Conservation (phyloP, 2,113 vertebrate species). For the Bos taurus region DNA sequence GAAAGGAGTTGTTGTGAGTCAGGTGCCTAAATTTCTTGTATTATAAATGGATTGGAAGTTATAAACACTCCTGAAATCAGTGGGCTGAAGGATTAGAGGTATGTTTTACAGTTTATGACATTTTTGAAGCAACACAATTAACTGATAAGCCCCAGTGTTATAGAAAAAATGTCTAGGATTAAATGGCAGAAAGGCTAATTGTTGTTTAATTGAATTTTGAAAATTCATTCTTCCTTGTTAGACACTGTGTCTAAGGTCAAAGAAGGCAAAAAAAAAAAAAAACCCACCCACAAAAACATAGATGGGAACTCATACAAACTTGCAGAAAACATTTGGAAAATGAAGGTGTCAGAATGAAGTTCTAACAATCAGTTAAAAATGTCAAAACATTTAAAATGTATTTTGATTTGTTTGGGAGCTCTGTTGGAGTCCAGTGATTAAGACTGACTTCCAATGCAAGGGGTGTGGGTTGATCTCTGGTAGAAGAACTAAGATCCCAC, state of each 20-base stretch:
- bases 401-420: neutral
- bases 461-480: neutral
- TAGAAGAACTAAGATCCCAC: neutral
- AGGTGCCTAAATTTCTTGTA: neutral
- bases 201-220: constrained; percentile 50
- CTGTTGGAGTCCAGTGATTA: neutral
- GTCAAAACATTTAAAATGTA: neutral
- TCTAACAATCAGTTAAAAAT: constrained; percentile 42
- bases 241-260: constrained; percentile 29
- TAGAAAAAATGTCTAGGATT: constrained; percentile 34
- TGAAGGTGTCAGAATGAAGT: neutral
- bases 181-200: constrained; percentile 39
- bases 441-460: neutral
- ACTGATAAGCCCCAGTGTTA: neutral
- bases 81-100: neutral
- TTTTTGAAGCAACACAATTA: constrained; percentile 31
- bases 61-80: neutral
- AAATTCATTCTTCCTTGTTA: constrained; percentile 44
- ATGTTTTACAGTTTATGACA: constrained; percentile 3
- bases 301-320: neutral
- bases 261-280: neutral
- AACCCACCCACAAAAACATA: neutral
- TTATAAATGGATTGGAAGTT: neutral
- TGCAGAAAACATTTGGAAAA: neutral
- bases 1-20: neutral